Conservation (phyloP, 2,797 vertebrate genomes). For the Phataginus tetradactyla region DNA sequence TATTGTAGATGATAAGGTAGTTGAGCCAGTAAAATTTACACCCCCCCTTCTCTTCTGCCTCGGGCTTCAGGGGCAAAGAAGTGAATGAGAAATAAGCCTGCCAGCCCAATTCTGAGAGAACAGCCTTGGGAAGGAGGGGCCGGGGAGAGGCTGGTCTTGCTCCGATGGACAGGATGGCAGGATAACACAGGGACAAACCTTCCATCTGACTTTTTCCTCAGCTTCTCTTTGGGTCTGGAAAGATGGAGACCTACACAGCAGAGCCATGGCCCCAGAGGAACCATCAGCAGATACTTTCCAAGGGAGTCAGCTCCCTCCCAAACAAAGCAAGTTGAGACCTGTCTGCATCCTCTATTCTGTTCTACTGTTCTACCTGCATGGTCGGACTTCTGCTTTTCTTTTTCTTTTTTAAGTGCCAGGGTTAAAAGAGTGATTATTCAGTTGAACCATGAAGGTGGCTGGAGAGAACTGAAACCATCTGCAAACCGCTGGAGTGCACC, state of each 20-base stretch:
- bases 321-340: background rate
- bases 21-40: background rate
- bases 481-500: background rate
- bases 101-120: background rate
- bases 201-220: background rate
- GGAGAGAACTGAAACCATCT: background rate
- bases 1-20: background rate
- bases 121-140: background rate
- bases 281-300: background rate
- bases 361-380: background rate
- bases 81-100: background rate
- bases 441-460: background rate
- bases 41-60: background rate
- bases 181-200: background rate
- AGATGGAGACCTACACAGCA: background rate
- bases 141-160: background rate
- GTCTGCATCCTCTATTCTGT: background rate
- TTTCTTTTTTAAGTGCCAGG: background rate
- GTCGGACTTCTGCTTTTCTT: background rate
- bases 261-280: background rate
- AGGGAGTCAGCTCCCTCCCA: background rate
- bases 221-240: background rate
- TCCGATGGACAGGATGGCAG: background rate
- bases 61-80: background rate
- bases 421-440: constrained; percentile 1